Evolutionary conservation across 2,888 invertebrate species (phyloP), one percentile per base, ranked within the genome.

Genomic region (Balanococcus diminutus): DNA sequence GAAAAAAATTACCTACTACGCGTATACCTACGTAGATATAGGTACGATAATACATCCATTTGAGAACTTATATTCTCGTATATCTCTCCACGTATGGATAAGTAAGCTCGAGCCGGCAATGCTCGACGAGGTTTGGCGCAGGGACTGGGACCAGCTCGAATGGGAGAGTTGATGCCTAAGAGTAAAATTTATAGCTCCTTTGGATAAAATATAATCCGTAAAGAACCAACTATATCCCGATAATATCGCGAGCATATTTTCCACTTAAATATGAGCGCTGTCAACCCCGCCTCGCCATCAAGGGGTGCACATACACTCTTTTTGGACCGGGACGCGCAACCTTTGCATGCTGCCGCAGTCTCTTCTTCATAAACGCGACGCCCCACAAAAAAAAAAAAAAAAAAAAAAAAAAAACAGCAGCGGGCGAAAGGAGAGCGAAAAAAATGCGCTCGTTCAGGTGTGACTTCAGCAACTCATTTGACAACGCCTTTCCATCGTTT

Each of bases 401-500:
- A n/a, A n/a, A n/a, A n/a, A n/a, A n/a, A n/a, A n/a, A 31, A 28
- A 72, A 56, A 56, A 9, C 1, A 11, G 46, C 5, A 46, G 16
- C 56, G 22, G 11, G 16, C 56, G 22, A 56, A 56, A 56, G 19
- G 56, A 56, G 56, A 19, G 42, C 19, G 22, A 56, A 56, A 72
- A 72, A 72, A 72, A 25, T 31, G 31, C 72, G 72, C 31, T 72
- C 72, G 72, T 72, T 72, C 72, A 72, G 72, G 72, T 72, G 72
- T 72, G 72, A 72, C 72, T 72, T 72, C 72, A 14, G 72, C 72
- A 72, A 72, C 72, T 72, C 72, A 31, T 72, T 72, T 72, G 72
- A 72, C 72, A 72, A 72, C 72, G 72, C 72, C 72, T 72, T 72
- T 72, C 72, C 72, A 72, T 72, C 72, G 72, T 72, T 72, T 72